A percentile compares a stretch with the other conserved stretches of the same genome.
Evolutionary conservation across 2,113 vertebrate species (phyloP).

Genomic region (Hiodon alosoides): DNA sequence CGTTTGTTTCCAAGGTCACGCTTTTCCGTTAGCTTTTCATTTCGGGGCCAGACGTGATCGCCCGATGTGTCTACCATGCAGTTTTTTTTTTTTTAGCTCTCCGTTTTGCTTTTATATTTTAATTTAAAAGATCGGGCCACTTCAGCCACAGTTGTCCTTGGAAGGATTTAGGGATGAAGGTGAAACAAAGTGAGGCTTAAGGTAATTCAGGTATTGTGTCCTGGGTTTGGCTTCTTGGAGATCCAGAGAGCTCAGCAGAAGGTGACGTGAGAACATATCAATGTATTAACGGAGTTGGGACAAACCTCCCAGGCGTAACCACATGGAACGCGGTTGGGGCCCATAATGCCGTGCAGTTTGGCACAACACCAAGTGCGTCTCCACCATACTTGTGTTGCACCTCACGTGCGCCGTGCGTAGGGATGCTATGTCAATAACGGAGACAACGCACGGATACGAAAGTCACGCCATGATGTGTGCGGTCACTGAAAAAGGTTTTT

Average conservation of each 20-base stretch:
- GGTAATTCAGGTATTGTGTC: constrained; percentile 5
- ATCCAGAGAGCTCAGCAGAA: neutral
- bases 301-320: constrained; percentile 5
- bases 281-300: constrained; percentile 10
- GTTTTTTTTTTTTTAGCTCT: no score
- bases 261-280: neutral
- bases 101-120: no score
- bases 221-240: neutral
- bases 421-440: no score
- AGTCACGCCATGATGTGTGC: no score
- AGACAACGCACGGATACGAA: no score
- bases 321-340: constrained; percentile 9
- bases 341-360: constrained; percentile 3
- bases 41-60: no score
- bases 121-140: neutral
- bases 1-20: no score
- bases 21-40: no score
- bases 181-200: neutral
- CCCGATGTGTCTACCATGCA: no score
- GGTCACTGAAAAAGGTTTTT: no score
- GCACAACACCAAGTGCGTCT: neutral
- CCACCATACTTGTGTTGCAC: no score
- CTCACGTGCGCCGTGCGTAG: no score
- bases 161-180: neutral
- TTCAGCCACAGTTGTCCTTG: neutral